Percentiles rank a stretch among this genome's conserved stretches.
Conservation (phyloP, 2,888 invertebrate genomes). For the Ligdia adustata region DNA sequence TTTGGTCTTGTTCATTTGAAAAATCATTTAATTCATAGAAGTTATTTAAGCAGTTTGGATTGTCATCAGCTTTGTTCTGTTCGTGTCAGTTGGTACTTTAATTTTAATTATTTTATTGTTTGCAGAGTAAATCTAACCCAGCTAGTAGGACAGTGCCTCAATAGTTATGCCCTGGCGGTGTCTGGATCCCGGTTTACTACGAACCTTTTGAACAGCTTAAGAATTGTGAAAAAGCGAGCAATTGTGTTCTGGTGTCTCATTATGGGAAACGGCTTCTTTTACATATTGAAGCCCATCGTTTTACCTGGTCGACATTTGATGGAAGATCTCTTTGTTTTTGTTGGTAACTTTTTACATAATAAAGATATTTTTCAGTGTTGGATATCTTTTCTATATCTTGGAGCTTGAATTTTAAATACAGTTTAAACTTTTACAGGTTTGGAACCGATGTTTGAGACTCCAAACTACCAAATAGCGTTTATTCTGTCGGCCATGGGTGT, state of each 20-base stretch:
- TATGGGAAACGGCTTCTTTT: conserved; percentile 44
- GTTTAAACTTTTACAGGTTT: conserved; percentile 46
- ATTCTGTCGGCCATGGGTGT: conserved; percentile 33
- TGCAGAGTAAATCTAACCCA: conserved; percentile 46
- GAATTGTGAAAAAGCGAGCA: conserved; percentile 51
- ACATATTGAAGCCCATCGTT: conserved; percentile 44
- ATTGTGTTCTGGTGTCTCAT: conserved; percentile 51
- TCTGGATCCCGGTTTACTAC: conserved; percentile 39
- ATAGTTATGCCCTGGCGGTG: conserved; percentile 40
- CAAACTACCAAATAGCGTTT: conserved; percentile 57
- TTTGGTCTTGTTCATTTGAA: no score
- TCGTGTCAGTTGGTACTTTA: no score
- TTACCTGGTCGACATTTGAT: conserved; percentile 52
- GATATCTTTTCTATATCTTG: no score
- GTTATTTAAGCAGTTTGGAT: no score
- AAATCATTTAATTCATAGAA: no score
- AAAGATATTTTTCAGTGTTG: no score
- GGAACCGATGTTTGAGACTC: conserved; percentile 56
- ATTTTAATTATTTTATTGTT: conserved; percentile 23
- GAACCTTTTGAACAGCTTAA: conserved; percentile 45
- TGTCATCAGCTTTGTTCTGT: no score
- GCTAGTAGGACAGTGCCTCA: conserved; percentile 43
- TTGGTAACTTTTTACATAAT: no score
- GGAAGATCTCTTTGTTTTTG: conserved; percentile 46
- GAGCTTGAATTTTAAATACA: no score